phyloP scores from a whole-genome alignment of 2,113 vertebrate species.

The Myiagra hebetior region DNA sequence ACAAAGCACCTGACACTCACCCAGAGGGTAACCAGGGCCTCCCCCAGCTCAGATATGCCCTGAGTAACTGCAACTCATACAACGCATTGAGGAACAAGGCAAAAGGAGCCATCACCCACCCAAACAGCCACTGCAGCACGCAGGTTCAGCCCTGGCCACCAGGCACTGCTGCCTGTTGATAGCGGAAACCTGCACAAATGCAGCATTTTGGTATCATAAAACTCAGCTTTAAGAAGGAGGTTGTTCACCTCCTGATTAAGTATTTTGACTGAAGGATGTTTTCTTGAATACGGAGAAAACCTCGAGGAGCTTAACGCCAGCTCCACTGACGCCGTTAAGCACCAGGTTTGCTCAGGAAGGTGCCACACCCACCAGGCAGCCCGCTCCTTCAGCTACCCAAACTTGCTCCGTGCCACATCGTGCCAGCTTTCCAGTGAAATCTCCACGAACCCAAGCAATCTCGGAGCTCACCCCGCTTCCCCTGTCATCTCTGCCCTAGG shows the following conservation, averaged over 20 bases:
- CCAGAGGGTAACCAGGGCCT: neutral
- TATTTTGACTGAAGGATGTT: neutral
- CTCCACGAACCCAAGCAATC: neutral
- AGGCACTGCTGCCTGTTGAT: neutral
- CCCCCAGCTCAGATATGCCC: neutral
- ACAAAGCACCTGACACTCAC: neutral
- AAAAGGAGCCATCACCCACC: neutral
- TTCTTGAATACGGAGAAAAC: neutral
- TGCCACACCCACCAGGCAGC: slow-evolving; percentile 30
- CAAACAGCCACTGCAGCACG: neutral
- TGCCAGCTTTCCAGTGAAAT: neutral
- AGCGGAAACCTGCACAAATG: neutral
- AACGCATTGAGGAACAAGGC: rapidly evolving
- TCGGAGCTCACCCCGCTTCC: neutral
- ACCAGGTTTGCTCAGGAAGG: neutral
- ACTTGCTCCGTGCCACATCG: neutral
- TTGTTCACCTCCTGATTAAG: neutral
- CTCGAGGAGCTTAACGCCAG: neutral
- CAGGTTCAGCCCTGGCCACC: neutral
- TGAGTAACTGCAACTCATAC: neutral
- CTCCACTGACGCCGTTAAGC: neutral
- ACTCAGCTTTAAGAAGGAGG: neutral
- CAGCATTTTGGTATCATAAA: neutral
- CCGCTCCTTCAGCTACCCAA: neutral
- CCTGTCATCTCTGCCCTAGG: neutral